Evolutionary conservation across 2,888 invertebrate genomes (phyloP).

Genomic region (Cheiracanthium punctorium): DNA sequence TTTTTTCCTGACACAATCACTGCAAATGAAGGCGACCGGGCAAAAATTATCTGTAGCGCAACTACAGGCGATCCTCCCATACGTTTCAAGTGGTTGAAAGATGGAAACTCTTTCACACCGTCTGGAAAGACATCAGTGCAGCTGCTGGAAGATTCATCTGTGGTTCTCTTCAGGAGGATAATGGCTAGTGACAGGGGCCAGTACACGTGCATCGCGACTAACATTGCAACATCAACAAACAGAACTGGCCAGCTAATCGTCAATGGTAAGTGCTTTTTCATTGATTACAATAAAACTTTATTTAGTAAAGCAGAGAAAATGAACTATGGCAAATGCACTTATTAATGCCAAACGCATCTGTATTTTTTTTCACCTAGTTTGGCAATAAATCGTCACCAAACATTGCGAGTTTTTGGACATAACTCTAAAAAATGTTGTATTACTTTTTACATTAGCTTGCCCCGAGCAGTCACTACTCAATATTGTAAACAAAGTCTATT

Average conservation of each 20-base stretch:
- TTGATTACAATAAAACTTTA: no score
- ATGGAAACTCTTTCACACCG: slow-evolving; percentile 74
- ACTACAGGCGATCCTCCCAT: slow-evolving; percentile 75
- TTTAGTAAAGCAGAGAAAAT: no score
- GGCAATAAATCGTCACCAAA: no score
- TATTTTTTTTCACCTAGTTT: no score
- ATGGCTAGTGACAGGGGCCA: slow-evolving; percentile 71
- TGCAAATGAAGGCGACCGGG: slow-evolving; percentile 70
- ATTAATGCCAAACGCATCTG: no score
- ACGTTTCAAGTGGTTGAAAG: slow-evolving; percentile 76
- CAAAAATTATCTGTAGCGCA: slow-evolving; percentile 71
- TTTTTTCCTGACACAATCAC: slow-evolving; percentile 70
- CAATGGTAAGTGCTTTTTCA: slow-evolving; percentile 72
- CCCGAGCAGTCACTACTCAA: no score
- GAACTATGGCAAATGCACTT: no score
- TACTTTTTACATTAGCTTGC: no score
- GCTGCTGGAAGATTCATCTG: slow-evolving; percentile 55
- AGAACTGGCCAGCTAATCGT: slow-evolving; percentile 75
- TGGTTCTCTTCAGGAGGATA: slow-evolving; percentile 40
- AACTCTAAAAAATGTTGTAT: no score
- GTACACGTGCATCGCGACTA: slow-evolving; percentile 76
- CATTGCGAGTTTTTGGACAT: no score
- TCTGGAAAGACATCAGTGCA: slow-evolving; percentile 33
- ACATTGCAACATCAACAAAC: slow-evolving; percentile 66
- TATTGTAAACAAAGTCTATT: no score